Evolutionary conservation across 2,888 invertebrate genomes (phyloP).

Genomic region (Drosophila stalkeri): DNA sequence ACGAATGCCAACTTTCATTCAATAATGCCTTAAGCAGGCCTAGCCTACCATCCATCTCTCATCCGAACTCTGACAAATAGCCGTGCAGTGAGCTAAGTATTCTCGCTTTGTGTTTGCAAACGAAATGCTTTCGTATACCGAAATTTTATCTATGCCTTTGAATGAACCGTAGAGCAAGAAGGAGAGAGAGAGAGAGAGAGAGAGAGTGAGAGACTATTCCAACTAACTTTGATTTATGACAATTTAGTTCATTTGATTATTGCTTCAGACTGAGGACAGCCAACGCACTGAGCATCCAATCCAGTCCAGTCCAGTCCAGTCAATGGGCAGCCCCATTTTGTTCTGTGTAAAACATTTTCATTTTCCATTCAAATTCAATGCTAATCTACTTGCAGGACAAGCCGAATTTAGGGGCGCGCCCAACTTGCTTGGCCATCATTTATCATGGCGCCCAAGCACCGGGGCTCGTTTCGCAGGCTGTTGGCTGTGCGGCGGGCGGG

Average conservation of each 20-base stretch:
- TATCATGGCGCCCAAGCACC: conserved; percentile 65
- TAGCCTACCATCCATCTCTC: conserved; percentile 5
- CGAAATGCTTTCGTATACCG: conserved; percentile 32
- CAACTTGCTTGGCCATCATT: conserved; percentile 62
- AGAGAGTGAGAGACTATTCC: conserved; percentile 37
- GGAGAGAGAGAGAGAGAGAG: conserved; percentile 16
- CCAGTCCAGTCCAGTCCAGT: not conserved
- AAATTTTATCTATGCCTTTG: conserved; percentile 61
- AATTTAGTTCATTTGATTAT: conserved; percentile 77
- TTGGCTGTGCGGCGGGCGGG: conserved; percentile 35
- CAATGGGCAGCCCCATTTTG: conserved; percentile 35
- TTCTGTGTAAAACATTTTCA: conserved; percentile 68
- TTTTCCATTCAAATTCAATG: conserved; percentile 78
- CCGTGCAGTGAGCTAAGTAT: conserved; percentile 1
- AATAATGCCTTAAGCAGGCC: conserved; percentile 4
- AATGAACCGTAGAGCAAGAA: conserved; percentile 30
- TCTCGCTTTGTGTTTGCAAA: conserved; percentile 9
- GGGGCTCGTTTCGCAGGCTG: conserved; percentile 37
- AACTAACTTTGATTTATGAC: conserved; percentile 76
- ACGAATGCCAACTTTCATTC: not conserved
- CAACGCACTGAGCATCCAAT: not conserved
- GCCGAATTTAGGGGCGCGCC: conserved; percentile 44
- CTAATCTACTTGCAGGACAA: conserved; percentile 76
- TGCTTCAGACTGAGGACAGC: conserved; percentile 28
- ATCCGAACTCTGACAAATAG: conserved; percentile 33